These are phyloP conservation scores for Cephalopachus bancanus DNA, from an alignment of 2,797 vertebrate genomes.

Conservation along the genomic window DNA sequence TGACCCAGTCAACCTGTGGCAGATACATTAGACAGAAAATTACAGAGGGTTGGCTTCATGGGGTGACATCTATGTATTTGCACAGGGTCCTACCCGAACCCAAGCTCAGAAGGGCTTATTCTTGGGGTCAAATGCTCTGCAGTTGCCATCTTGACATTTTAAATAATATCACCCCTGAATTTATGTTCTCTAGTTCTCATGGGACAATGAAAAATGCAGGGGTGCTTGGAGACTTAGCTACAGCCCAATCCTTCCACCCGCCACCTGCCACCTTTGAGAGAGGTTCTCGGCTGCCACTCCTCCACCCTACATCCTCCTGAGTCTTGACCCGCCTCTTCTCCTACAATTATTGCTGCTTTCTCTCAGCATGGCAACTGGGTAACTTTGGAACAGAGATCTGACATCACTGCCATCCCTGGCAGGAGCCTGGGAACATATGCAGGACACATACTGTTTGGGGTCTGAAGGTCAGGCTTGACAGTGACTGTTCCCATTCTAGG, in stretches of 20 bases:
- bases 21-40: rapidly evolving
- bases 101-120: not conserved
- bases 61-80: no score
- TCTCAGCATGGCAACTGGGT: rapidly evolving
- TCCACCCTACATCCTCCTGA: rapidly evolving
- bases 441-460: rapidly evolving
- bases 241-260: not conserved
- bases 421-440: not conserved
- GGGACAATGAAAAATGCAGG: not conserved
- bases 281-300: rapidly evolving
- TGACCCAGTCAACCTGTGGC: not conserved
- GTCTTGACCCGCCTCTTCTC: not conserved
- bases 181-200: not conserved
- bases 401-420: rapidly evolving
- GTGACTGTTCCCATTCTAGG: rapidly evolving
- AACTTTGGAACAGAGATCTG: no score
- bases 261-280: not conserved
- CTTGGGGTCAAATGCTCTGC: not conserved
- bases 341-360: not conserved
- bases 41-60: not conserved
- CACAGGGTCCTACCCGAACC: not conserved
- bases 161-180: not conserved
- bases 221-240: not conserved
- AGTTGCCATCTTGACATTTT: not conserved
- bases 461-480: not conserved